These are phyloP conservation scores for Patella depressa DNA, from an alignment of 2,888 invertebrate species.

Conservation along the genomic window DNA sequence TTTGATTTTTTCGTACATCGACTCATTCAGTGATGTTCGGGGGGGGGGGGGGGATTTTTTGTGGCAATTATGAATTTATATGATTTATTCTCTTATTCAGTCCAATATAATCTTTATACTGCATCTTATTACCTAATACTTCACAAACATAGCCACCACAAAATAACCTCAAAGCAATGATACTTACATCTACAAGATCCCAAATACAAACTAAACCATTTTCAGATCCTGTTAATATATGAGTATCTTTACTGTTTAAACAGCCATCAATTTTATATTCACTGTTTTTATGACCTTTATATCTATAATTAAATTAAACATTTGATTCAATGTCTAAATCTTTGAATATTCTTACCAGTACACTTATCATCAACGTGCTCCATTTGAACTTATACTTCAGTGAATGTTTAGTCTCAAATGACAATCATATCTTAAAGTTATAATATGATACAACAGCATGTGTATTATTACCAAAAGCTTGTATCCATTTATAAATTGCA, in stretches of 20 bases:
- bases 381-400: not conserved
- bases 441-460: too few species aligned
- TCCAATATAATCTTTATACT: too few species aligned
- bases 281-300: slow-evolving; percentile 85
- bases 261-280: slow-evolving; percentile 91
- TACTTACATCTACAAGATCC: slow-evolving; percentile 83
- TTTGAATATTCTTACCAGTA: not conserved
- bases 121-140: too few species aligned
- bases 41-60: too few species aligned
- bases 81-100: too few species aligned
- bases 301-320: slow-evolving; percentile 73
- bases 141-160: too few species aligned
- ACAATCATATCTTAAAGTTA: too few species aligned
- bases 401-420: not conserved
- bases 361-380: not conserved
- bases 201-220: slow-evolving; percentile 89
- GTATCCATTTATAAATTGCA: not conserved
- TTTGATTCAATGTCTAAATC: not conserved
- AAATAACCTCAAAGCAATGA: not conserved
- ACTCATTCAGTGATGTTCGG: too few species aligned
- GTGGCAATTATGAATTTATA: too few species aligned
- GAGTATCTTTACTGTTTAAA: slow-evolving; percentile 86
- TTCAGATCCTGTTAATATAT: slow-evolving; percentile 90
- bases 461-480: too few species aligned
- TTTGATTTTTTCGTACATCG: too few species aligned